phyloP scores from a whole-genome alignment of 2,797 vertebrate species.

The Octomys mimax region DNA sequence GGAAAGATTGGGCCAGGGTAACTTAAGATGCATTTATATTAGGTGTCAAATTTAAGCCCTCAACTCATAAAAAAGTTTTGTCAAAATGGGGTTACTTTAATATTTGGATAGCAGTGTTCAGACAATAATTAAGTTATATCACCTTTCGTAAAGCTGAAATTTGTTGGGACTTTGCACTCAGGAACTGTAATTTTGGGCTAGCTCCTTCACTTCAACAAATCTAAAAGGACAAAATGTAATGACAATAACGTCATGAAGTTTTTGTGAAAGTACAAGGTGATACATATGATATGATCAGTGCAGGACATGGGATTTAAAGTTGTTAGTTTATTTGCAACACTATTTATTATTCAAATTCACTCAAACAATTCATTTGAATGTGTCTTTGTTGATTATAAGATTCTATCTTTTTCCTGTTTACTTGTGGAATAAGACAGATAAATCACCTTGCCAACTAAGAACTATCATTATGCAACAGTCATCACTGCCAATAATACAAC shows the following conservation, averaged over 20 bases:
- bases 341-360: background rate
- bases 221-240: background rate
- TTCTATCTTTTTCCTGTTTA: slow-evolving; percentile 1
- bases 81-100: background rate
- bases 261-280: background rate
- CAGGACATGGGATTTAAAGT: background rate
- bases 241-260: background rate
- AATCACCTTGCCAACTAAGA: background rate
- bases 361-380: background rate
- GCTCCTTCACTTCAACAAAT: background rate
- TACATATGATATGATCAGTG: background rate
- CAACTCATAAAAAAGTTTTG: background rate
- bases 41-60: background rate
- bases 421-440: slow-evolving; percentile 13
- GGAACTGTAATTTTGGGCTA: background rate
- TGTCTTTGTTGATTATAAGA: background rate
- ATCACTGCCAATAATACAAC: background rate
- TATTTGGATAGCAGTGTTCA: background rate
- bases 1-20: background rate
- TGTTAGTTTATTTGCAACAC: background rate
- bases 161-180: background rate
- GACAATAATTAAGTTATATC: background rate
- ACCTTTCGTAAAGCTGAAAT: background rate
- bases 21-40: background rate
- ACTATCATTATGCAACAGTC: background rate